These are phyloP conservation scores for Climacteris rufus DNA, from an alignment of 2,113 vertebrate species.

Conservation along the genomic window DNA sequence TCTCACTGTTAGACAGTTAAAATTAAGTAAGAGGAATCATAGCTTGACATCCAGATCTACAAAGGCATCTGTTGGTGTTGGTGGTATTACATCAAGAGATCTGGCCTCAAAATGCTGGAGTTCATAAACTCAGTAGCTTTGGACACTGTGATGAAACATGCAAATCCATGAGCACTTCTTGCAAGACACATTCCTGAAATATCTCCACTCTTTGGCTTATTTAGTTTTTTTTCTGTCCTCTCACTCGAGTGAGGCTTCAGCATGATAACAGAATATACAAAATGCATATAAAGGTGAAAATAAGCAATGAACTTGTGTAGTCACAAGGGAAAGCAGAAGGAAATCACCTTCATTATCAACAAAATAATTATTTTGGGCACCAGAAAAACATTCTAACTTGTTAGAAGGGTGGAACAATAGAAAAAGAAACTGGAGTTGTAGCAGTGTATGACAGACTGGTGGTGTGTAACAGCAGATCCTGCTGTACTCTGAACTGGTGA, in stretches of 20 bases:
- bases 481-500: background rate
- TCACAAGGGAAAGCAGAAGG: background rate
- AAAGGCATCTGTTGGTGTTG: background rate
- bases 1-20: background rate
- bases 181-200: background rate
- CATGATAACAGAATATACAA: background rate
- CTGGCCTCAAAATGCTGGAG: background rate
- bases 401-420: background rate
- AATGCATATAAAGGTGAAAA: background rate
- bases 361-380: background rate
- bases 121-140: background rate
- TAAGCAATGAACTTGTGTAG: background rate
- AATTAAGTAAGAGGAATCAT: background rate
- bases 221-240: background rate
- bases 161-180: background rate
- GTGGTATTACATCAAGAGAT: background rate
- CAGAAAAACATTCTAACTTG: background rate
- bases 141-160: background rate
- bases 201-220: background rate
- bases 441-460: background rate
- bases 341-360: background rate
- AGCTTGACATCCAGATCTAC: background rate
- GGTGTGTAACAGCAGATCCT: background rate
- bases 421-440: background rate
- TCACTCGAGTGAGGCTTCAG: background rate